Conservation (phyloP, 1,140 invertebrate genomes). For the Pararge aegeria region DNA sequence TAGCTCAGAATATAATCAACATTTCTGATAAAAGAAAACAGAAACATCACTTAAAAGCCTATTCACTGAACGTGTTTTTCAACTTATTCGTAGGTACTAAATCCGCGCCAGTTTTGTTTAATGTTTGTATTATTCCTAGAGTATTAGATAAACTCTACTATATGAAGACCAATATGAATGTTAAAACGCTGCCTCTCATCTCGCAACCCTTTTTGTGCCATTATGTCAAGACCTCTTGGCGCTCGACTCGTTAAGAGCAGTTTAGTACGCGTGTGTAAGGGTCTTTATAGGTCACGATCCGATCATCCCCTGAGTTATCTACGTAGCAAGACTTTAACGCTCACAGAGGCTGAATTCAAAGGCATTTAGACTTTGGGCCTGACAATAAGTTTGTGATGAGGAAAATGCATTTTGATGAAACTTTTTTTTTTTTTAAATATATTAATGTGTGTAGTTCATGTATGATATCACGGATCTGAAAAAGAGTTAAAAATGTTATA, state of each 20-base stretch:
- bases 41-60: background rate
- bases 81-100: background rate
- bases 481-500: no score
- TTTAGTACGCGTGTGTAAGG: conserved; percentile 18
- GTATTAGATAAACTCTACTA: background rate
- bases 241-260: conserved; percentile 21
- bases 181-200: background rate
- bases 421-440: no score
- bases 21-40: background rate
- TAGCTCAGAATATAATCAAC: background rate
- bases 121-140: background rate
- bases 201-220: conserved; percentile 19
- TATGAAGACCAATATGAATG: background rate
- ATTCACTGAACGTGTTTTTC: background rate
- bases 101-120: background rate
- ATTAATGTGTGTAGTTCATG: no score
- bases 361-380: no score
- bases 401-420: no score
- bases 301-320: background rate
- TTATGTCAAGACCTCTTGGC: conserved; percentile 21
- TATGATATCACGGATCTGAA: no score
- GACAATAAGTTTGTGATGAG: no score
- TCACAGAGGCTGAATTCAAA: no score
- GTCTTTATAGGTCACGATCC: conserved; percentile 3
- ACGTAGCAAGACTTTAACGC: no score